Conservation (phyloP, 2,797 vertebrate genomes). For the Sorex maritimensis region DNA sequence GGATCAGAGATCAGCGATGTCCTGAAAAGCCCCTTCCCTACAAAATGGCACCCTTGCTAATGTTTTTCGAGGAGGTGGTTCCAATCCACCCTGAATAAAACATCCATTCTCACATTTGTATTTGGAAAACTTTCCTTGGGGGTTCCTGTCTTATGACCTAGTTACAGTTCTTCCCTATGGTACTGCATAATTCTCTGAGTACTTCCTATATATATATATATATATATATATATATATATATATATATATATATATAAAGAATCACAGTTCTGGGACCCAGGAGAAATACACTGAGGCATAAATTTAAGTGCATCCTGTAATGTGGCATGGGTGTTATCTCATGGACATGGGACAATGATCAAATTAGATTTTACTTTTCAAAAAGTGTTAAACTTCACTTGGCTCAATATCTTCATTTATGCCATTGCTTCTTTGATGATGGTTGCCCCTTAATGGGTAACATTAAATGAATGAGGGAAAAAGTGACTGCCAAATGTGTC, state of each 20-base stretch:
- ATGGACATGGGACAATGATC: not conserved
- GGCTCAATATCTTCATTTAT: constrained; percentile 53
- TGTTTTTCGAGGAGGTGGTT: not conserved
- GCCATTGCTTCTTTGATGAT: constrained; percentile 60
- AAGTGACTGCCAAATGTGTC: constrained; percentile 69
- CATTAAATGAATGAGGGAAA: constrained; percentile 68
- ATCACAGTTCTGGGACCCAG: constrained; percentile 9
- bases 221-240: no score
- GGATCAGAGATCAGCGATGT: not conserved
- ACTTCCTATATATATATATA: not conserved
- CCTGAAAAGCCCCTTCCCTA: constrained; percentile 5
- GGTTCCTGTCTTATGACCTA: constrained; percentile 24
- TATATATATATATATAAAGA: not conserved
- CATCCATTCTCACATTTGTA: constrained; percentile 66
- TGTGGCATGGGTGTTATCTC: not conserved
- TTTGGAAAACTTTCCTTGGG: constrained; percentile 67
- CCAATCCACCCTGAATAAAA: constrained; percentile 19
- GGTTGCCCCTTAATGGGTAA: constrained; percentile 62
- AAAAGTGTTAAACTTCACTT: constrained; percentile 42
- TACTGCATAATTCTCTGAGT: not conserved
- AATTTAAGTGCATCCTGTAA: not conserved
- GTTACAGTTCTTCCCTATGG: constrained; percentile 50
- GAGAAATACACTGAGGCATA: not conserved
- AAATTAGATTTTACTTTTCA: constrained; percentile 29
- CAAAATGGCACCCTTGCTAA: constrained; percentile 52